Conservation (phyloP, 2,113 vertebrate genomes). For the Rallus limicola region DNA sequence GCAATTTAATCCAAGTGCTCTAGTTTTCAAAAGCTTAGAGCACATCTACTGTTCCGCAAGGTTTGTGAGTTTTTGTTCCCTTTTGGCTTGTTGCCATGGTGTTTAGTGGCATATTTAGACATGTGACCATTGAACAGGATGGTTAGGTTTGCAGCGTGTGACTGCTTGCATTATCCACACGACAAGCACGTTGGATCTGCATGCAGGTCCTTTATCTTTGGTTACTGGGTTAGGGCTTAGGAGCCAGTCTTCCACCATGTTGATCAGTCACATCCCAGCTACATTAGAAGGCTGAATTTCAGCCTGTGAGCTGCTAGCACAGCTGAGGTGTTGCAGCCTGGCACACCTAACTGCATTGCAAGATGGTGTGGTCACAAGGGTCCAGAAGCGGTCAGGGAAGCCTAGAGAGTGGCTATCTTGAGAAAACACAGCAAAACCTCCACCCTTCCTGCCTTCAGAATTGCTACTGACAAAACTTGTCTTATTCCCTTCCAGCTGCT, state of each 20-base stretch:
- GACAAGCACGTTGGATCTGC: fast-evolving
- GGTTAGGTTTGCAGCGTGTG: background rate
- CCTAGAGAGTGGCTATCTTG: background rate
- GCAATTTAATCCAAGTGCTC: background rate
- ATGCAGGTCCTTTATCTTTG: background rate
- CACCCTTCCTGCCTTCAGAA: background rate
- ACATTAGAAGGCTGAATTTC: background rate
- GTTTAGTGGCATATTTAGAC: background rate
- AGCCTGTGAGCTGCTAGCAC: background rate
- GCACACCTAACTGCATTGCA: background rate
- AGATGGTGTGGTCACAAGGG: background rate
- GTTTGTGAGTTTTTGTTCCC: background rate
- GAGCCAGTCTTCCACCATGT: background rate
- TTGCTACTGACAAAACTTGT: background rate
- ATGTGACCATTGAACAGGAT: background rate
- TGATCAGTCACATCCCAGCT: background rate
- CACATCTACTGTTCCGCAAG: background rate
- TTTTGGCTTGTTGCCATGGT: background rate
- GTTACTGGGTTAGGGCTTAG: background rate
- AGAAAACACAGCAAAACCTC: background rate
- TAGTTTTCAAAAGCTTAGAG: background rate
- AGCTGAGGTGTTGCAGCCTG: background rate
- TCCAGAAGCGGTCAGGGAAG: background rate
- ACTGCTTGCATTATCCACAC: background rate
- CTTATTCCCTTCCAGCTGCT: background rate